Base-by-base conservation (phyloP, 2,797 vertebrate species). In the Enteromius trimaculatus region DNA sequence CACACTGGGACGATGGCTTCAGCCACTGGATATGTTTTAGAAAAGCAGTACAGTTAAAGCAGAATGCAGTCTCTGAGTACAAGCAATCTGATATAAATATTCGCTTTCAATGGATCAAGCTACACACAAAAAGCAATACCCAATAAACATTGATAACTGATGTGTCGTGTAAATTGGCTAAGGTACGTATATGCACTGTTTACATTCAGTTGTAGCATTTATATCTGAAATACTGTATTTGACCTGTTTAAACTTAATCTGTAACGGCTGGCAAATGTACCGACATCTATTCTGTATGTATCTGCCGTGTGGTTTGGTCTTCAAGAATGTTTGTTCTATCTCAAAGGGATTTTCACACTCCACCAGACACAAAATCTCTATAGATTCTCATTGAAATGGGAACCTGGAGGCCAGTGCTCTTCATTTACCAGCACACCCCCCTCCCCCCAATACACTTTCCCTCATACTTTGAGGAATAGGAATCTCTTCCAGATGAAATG, bases 371-470 rank as follows among this genome's bases (percentile, higher is more conserved):
- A 94, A 95, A 96, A 96, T 96, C 95, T 96, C 95, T 96, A 95
- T 96, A 95, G 95, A 95, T 95, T 94, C 95, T 96, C 95, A 96
- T 94, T 95, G 95, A 95, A 96, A 96, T 95, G 94, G 94, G 93
- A 77, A 72, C 85, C 79, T 80, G 82, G 93, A 94, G 94, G 91
- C 84, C 84, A 69, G 55, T 72, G 75, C 78, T 86, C 88, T 87
- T 85, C 83, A 85, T 74, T 66, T 75, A 21, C 71, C 78, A 79
- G 72, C 87, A 75, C 79, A 39, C 23, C 68, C 65, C 47, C 83
- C 83, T 1, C 8, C 83, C 83, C 70, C 53, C 77, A 87, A 87
- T 70, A 86, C 76, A 76, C 88, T 90, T 72, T 70, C 42, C 23
- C 81, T 72, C 93, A 93, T 95, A 93, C 93, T 94, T 94, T 95